A percentile compares a stretch with the other conserved stretches of the same genome.
These are phyloP conservation scores for Pachydiplax longipennis DNA, from an alignment of 2,888 invertebrate species.

Conservation along the genomic window DNA sequence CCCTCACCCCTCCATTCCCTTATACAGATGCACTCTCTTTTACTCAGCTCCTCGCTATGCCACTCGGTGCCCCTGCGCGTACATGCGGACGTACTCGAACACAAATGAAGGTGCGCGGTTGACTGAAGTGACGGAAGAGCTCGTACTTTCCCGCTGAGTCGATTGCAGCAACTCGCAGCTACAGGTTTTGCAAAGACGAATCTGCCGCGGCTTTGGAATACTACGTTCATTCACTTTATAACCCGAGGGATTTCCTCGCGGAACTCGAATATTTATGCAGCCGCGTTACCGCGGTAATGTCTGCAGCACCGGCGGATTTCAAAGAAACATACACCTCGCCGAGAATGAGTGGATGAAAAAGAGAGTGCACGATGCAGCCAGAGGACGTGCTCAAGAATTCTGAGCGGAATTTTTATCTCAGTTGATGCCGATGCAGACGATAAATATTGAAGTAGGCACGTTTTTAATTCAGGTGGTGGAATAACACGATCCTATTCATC, in stretches of 20 bases:
- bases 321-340: neutral
- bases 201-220: neutral
- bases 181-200: neutral
- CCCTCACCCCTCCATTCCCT: neutral
- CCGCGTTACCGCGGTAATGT: neutral
- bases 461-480: too few relatives aligned
- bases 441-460: too few relatives aligned
- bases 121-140: neutral
- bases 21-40: neutral
- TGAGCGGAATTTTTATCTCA: too few relatives aligned
- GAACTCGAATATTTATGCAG: neutral
- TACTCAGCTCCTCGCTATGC: neutral
- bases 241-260: neutral
- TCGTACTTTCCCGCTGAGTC: neutral
- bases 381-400: too few relatives aligned
- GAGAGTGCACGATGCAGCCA: too few relatives aligned
- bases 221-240: neutral
- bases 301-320: neutral
- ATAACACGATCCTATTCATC: too few relatives aligned
- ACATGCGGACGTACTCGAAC: neutral
- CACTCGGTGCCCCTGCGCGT: neutral
- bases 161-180: neutral
- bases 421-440: too few relatives aligned
- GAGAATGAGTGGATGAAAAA: neutral
- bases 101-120: neutral